Evolutionary conservation across 2,113 vertebrate genomes (phyloP), one percentile per base, ranked within the genome.

Genomic region (Pantherophis guttatus): DNA sequence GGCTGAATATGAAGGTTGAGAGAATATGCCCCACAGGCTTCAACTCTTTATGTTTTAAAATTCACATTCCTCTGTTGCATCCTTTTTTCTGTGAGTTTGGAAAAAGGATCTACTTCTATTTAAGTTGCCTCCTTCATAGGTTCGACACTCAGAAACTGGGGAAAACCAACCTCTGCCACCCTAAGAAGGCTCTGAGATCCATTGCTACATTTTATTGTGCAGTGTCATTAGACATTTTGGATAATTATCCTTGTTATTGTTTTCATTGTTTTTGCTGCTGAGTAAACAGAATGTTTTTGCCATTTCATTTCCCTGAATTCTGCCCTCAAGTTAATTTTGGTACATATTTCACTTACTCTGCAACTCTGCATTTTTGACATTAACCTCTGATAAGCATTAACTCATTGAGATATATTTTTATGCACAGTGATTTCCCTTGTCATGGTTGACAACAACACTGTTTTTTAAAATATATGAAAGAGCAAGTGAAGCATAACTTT

Each of bases 291-390:
- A 53, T 87, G 65, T 33, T 65, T 59, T 59, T 24, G 17, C 4
- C 19, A 52, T 11, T 62, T 87, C n/a, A 15, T 92, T 39, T 92
- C 48, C 88, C 50, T 50, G 55, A 59, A 87, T 44, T 44, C 33
- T 81, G 75, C n/a, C 75, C 17, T 59, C 33, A 15, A 50, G 86
- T 87, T 92, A 65, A 92, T 70, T 88, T 44, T 50, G 17, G 23
- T 52, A 24, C 59, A 53, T 52, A 70, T 70, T 44, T 33, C 50
- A 54, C 48, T 92, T 54, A 70, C 62, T 88, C 86, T 88, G 58
- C 39, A 88, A 70, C 58, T 88, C 87, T 87, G 86, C 75, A 70
- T 92, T 92, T 88, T 55, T 92, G 86, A 92, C 86, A 88, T 65
- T 92, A 87, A 92, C 50, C 91, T 92, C 65, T 92, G 59, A 70